phyloP scores from a whole-genome alignment of 2,888 invertebrate genomes.

The Pristionchus entomophagus region DNA sequence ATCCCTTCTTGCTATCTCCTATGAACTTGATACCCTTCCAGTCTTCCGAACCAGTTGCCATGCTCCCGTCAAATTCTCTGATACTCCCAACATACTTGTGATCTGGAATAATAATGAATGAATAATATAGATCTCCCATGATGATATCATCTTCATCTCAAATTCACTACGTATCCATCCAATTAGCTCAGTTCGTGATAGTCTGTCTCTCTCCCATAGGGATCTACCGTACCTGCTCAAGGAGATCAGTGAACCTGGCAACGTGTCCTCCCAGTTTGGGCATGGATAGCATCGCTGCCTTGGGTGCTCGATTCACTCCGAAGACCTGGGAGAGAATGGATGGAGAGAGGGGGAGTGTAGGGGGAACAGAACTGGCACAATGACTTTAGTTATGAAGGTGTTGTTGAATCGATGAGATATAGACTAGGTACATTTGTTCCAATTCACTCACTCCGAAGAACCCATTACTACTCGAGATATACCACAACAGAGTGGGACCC shows the following conservation, averaged over 20 bases:
- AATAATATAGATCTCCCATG: not conserved
- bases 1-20: conserved; percentile 51
- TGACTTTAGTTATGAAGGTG: no score
- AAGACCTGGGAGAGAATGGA: conserved; percentile 62
- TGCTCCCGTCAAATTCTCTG: conserved; percentile 74
- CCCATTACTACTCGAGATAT: no score
- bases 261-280: conserved; percentile 75
- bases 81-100: conserved; percentile 73
- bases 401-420: no score
- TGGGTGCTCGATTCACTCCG: conserved; percentile 74
- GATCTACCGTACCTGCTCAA: conserved; percentile 68
- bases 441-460: no score
- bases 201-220: not conserved
- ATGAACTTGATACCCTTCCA: conserved; percentile 67
- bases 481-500: no score
- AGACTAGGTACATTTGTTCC: no score
- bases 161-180: not conserved
- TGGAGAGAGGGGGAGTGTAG: not conserved
- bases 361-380: no score
- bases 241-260: conserved; percentile 70
- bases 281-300: conserved; percentile 73
- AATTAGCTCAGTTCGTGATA: not conserved
- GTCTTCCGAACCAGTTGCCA: conserved; percentile 75
- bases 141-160: no score
- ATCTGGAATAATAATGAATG: conserved; percentile 58